Evolutionary conservation across 2,888 invertebrate genomes (phyloP).

Genomic region (Elysia crispata): DNA sequence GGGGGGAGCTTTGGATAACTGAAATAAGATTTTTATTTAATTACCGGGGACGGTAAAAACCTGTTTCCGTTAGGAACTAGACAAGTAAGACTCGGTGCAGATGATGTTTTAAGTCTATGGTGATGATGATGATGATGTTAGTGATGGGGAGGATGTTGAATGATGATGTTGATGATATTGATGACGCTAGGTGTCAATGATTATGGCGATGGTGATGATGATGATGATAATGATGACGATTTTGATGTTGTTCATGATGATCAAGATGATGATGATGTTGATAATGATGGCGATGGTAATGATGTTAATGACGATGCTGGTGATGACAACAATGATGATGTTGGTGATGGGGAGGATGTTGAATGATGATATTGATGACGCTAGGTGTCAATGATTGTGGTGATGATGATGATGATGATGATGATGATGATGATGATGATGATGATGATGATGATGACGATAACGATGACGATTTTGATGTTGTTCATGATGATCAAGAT

Average conservation of each 20-base stretch:
- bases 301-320: conserved; percentile 26
- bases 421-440: background rate
- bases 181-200: background rate
- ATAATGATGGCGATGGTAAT: conserved; percentile 24
- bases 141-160: background rate
- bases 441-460: background rate
- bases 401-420: background rate
- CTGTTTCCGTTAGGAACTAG: too few relatives aligned
- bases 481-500: conserved; percentile 13
- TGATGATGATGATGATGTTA: background rate
- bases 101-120: too few relatives aligned
- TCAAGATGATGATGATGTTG: too few relatives aligned
- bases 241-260: conserved; percentile 31
- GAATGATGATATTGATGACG: background rate
- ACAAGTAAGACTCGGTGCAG: too few relatives aligned
- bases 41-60: too few relatives aligned
- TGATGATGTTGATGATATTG: background rate
- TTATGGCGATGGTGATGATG: conserved; percentile 15
- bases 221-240: conserved; percentile 25
- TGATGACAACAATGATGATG: background rate
- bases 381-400: background rate
- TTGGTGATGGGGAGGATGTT: background rate
- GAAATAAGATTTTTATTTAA: too few relatives aligned
- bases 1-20: too few relatives aligned
- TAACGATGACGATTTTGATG: conserved; percentile 5